Conservation (phyloP, 2,797 vertebrate genomes). For the Zalophus californianus region DNA sequence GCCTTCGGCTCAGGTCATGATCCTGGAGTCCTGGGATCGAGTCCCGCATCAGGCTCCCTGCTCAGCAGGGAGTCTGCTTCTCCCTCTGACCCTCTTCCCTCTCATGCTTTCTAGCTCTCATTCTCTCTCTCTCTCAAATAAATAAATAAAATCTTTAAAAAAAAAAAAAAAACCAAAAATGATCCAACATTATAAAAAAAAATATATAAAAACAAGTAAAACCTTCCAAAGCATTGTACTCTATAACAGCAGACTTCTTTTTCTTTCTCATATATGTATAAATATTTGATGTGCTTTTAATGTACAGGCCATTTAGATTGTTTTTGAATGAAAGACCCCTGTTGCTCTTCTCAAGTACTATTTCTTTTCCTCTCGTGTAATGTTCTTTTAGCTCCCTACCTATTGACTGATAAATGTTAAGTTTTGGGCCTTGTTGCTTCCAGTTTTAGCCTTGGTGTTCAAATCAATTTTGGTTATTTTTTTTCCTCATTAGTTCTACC, state of each 20-base stretch:
- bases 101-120: no score
- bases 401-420: neutral
- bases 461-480: neutral
- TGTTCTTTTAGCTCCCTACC: neutral
- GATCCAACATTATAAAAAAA: neutral
- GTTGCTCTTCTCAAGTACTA: neutral
- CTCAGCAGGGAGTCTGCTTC: no score
- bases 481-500: neutral
- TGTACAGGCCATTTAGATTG: neutral
- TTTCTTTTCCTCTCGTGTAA: neutral
- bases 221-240: neutral
- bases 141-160: no score
- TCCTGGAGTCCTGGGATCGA: no score
- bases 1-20: no score
- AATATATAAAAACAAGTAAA: neutral
- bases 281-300: slow-evolving; percentile 5
- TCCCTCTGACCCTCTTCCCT: no score
- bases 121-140: no score
- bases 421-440: neutral
- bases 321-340: neutral
- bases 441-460: slow-evolving; percentile 14
- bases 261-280: neutral
- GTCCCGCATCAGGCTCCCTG: no score
- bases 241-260: neutral
- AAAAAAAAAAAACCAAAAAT: no score